Conservation (phyloP, 1,140 invertebrate species). For the Heterodera carotae region DNA sequence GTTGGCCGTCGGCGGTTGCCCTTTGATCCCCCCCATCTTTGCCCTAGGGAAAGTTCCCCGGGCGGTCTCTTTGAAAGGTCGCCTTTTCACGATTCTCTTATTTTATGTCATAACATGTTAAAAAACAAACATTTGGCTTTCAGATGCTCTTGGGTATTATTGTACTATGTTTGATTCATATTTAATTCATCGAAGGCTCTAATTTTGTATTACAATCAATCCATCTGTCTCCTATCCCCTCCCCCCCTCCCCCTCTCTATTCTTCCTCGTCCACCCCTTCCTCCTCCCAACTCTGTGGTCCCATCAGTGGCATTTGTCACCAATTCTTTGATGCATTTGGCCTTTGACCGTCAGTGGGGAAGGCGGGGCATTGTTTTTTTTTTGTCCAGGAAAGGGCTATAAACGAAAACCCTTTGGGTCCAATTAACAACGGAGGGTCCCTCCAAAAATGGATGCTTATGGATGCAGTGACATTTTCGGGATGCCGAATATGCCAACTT, state of each 20-base stretch:
- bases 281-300: background rate
- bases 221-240: too few species aligned
- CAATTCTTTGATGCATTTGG: background rate
- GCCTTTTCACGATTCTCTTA: background rate
- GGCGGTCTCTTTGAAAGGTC: background rate
- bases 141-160: too few species aligned
- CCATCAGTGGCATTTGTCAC: background rate
- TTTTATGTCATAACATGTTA: background rate
- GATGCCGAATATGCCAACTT: background rate
- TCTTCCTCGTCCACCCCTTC: too few species aligned
- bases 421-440: slow-evolving; percentile 27
- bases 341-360: background rate
- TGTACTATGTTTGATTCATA: background rate
- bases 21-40: background rate
- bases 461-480: background rate
- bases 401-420: background rate
- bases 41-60: background rate
- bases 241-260: too few species aligned
- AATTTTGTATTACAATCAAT: too few species aligned
- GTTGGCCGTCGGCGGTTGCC: background rate
- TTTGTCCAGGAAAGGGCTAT: background rate
- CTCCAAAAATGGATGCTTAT: slow-evolving; percentile 9
- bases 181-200: too few species aligned
- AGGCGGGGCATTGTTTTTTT: background rate
- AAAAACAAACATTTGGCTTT: too few species aligned